Base-by-base conservation (phyloP, 2,797 vertebrate genomes). In the Kryptolebias ocellatus region DNA sequence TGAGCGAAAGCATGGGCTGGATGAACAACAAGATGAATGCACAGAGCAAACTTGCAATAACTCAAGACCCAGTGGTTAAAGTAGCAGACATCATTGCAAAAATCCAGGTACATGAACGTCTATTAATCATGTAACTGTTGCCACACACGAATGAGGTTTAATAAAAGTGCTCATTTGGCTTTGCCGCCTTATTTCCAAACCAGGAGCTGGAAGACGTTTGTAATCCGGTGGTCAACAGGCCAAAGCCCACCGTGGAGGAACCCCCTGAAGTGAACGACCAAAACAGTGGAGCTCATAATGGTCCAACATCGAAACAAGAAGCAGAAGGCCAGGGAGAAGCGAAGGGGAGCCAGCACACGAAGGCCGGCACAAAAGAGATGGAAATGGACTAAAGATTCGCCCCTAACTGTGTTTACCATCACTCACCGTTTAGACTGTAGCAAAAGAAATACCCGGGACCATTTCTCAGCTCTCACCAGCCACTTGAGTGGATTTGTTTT, bases 1-100 rank as follows among this genome's bases (percentile, higher is more conserved):
- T 95, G 46, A 94, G 46, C 64, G 96, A 97, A 65, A 90, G 91
- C 76, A 96, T 97, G 96, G 93, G 76, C 61, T 98, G 97, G 97
- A 92, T 98, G 92, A 98, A 96, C 79, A 92, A 90, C 87, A 96
- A 93, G 89, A 96, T 98, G 94, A 96, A 97, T 8, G 94, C 95
- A 39, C 97, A 98, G 82, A 96, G 94, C 82, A 97, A 96, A 88
- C 87, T 96, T 47, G 82, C 88, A 72, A 82, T 96, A 62, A 94
- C 95, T 85, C 96, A 97, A 88, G 96, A 98, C 71, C 96, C 96
- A 31, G 76, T 94, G 49, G 95, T 98, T 54, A 96, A 95, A 94
- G 96, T 96, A 89, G 93, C 95, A 88, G 96, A 98, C 84, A 96
- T 98, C 88, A 80, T 96, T 63, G 81, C 93, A 78, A 98, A 96